Conservation (phyloP, 2,113 vertebrate species). For the Oncorhynchus masou region DNA sequence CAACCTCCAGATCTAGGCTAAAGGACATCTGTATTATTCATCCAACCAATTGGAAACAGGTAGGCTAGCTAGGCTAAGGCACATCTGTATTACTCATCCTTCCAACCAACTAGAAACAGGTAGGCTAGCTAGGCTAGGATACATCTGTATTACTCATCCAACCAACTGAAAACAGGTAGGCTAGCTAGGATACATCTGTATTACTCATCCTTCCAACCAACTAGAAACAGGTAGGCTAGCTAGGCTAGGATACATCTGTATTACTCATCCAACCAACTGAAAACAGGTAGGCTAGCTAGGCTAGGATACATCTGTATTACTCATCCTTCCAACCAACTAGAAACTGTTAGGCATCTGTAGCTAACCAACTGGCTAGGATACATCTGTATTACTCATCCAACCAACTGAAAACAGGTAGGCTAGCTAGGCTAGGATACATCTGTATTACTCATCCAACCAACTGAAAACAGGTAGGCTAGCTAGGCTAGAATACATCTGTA, state of each 20-base stretch:
- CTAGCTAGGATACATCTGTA: not conserved
- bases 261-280: not conserved
- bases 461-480: no score
- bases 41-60: no score
- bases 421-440: no score
- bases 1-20: conserved; percentile 96
- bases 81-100: no score
- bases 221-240: not conserved
- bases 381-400: no score
- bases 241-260: not conserved
- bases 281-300: not conserved
- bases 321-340: not conserved
- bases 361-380: no score
- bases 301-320: not conserved
- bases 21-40: no score
- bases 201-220: not conserved
- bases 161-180: not conserved
- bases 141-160: not conserved
- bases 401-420: no score
- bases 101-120: not conserved
- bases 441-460: no score
- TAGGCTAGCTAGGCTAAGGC: no score
- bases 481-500: no score
- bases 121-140: not conserved
- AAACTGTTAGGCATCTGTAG: not conserved